Base-by-base conservation (phyloP, 92 coral and sea anemone species). In the Umimayanthus chanpuru region DNA sequence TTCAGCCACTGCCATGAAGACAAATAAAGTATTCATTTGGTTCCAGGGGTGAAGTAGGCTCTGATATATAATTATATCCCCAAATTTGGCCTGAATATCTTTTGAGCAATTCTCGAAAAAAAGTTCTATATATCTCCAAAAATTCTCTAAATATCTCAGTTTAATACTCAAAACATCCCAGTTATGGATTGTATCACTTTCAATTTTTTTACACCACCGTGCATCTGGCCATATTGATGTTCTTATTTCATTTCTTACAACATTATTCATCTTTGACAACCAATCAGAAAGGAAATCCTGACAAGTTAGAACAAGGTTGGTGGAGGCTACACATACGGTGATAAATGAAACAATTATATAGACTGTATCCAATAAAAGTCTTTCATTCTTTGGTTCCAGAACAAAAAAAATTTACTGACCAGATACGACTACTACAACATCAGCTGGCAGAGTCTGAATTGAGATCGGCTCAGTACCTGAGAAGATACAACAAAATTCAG, bases 401-500 rank as follows among this genome's bases (percentile, higher is more conserved):
- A 73, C 89, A 94, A 82, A 94, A 92, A 65, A 89, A 89, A 26
- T 89, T 90, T 38, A 85, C 76, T 40, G 97, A 95, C 65, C 97
- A 95, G 61, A 85, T 97, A 21, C 91, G 89, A 75, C 89, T 88
- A 83, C 67, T 94, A 71, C 98, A 93, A 64, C 88, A 88, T 53
- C 98, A 95, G 91, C 90, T 97, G 6, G 82, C 95, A 36, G 93
- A 92, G 23, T 91, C 93, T 4, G 98, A 97, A 76, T 83, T 90
- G 36, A 89, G 92, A 70, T 89, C 92, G 39, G 66, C 91, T 55
- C 94, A 92, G 72, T 93, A 94, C 81, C 88, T 93, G 26, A 91
- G 91, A 61, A 95, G 92, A 88, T 97, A 70, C 76, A 82, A 95
- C 66, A 96, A 90, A 86, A 88, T 95, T 53, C 99, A 97, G 99